phyloP scores from a whole-genome alignment of 2,113 vertebrate species.

The Poeciliopsis turrubarensis region DNA sequence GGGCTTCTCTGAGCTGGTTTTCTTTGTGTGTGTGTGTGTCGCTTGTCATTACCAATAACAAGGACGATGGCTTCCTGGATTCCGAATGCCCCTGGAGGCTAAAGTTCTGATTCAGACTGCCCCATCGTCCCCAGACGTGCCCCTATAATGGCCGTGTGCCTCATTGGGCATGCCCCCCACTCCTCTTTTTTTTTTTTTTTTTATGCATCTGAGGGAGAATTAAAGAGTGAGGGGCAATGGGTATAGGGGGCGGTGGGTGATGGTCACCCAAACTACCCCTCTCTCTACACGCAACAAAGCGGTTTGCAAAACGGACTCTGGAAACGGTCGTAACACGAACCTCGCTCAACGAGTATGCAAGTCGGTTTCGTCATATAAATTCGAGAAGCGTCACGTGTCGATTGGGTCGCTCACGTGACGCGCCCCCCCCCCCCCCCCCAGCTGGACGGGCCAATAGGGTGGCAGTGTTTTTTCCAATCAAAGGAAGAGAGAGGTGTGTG shows the following conservation, averaged over 20 bases:
- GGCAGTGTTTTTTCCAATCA: slow-evolving; percentile 70
- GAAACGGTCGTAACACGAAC: slow-evolving; percentile 30
- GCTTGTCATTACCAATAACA: slow-evolving; percentile 16
- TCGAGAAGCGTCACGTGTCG: slow-evolving; percentile 82
- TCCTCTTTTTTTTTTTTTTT: neutral
- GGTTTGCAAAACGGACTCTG: slow-evolving; percentile 65
- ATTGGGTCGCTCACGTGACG: slow-evolving; percentile 75
- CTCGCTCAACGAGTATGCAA: slow-evolving; percentile 58
- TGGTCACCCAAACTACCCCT: slow-evolving; percentile 69
- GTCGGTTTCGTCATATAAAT: slow-evolving; percentile 71
- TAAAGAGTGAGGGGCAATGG: neutral
- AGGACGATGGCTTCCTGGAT: slow-evolving; percentile 14
- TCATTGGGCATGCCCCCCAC: slow-evolving; percentile 59
- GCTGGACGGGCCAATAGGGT: slow-evolving; percentile 82
- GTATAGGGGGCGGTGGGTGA: slow-evolving; percentile 38
- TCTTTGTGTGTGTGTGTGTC: neutral
- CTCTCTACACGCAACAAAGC: slow-evolving; percentile 53
- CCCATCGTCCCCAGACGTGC: slow-evolving; percentile 60
- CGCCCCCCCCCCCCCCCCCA: neutral
- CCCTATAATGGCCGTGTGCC: slow-evolving; percentile 66
- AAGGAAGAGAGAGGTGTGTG: slow-evolving; percentile 64
- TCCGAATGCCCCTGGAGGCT: slow-evolving; percentile 52
- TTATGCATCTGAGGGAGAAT: slow-evolving; percentile 22
- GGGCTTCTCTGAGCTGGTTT: slow-evolving; percentile 2
- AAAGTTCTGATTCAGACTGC: slow-evolving; percentile 57